These are phyloP conservation scores for Pseudochaenichthys georgianus DNA, from an alignment of 2,797 vertebrate species.

Conservation along the genomic window DNA sequence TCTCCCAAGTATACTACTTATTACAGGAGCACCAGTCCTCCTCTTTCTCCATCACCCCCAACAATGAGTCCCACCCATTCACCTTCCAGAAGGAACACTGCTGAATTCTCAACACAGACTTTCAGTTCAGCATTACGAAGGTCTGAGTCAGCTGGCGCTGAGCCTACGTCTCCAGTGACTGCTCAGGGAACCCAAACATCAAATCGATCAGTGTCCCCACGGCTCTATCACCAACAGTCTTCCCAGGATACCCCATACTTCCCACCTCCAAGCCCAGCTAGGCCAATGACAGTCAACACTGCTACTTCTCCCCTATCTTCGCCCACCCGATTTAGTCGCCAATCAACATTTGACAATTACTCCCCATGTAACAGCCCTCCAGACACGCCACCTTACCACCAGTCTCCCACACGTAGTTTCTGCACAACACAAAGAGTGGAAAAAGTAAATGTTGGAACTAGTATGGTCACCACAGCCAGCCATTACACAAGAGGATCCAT, in stretches of 20 bases:
- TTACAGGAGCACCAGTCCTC: conserved; percentile 92
- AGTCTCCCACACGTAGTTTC: conserved; percentile 84
- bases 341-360: conserved; percentile 89
- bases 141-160: conserved; percentile 68
- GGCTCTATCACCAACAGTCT: conserved; percentile 90
- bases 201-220: conserved; percentile 85
- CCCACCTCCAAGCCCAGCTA: conserved; percentile 89
- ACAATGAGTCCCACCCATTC: conserved; percentile 90
- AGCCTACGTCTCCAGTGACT: conserved; percentile 86
- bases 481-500: conserved; percentile 91
- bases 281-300: conserved; percentile 88
- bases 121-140: conserved; percentile 83
- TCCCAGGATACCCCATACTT: conserved; percentile 91
- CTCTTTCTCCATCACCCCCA: conserved; percentile 92
- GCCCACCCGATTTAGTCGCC: conserved; percentile 89
- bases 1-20: conserved; percentile 88
- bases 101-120: conserved; percentile 95
- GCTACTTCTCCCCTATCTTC: conserved; percentile 92
- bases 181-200: conserved; percentile 94
- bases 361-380: conserved; percentile 87
- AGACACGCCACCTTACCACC: conserved; percentile 88
- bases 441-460: conserved; percentile 87
- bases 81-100: conserved; percentile 86
- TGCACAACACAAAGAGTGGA: conserved; percentile 86
- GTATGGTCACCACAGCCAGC: conserved; percentile 84